Evolutionary conservation across 2,888 invertebrate genomes (phyloP).

Genomic region (Blomia tropicalis): DNA sequence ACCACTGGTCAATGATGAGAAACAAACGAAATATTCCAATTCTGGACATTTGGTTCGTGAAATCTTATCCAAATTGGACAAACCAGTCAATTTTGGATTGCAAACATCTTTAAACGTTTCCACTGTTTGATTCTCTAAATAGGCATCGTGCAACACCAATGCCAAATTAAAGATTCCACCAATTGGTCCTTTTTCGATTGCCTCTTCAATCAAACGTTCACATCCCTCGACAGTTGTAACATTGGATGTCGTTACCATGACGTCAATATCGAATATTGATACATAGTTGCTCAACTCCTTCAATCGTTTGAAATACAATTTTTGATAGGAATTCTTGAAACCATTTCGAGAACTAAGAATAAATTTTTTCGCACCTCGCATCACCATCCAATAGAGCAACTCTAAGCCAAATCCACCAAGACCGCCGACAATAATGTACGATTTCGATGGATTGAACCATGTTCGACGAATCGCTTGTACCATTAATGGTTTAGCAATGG

Average conservation of each 20-base stretch:
- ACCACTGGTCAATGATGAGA: slow-evolving; percentile 90
- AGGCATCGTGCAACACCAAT: slow-evolving; percentile 57
- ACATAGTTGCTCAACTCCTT: slow-evolving; percentile 43
- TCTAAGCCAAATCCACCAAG: slow-evolving; percentile 93
- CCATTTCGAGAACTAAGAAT: slow-evolving; percentile 79
- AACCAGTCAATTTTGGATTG: slow-evolving; percentile 65
- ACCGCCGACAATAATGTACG: slow-evolving; percentile 49
- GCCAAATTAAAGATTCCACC: slow-evolving; percentile 88
- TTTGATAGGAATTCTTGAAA: slow-evolving; percentile 78
- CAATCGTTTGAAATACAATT: slow-evolving; percentile 55
- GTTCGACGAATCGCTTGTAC: slow-evolving; percentile 32
- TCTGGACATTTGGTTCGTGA: slow-evolving; percentile 60
- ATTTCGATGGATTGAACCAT: slow-evolving; percentile 60
- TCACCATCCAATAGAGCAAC: slow-evolving; percentile 69
- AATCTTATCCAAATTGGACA: slow-evolving; percentile 59
- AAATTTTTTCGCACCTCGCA: slow-evolving; percentile 68
- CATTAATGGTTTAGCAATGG: slow-evolving; percentile 20
- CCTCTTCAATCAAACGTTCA: slow-evolving; percentile 47
- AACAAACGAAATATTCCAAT: slow-evolving; percentile 76
- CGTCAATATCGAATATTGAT: slow-evolving; percentile 39
- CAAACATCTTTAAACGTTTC: slow-evolving; percentile 63
- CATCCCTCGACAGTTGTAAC: slow-evolving; percentile 55
- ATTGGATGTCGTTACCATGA: slow-evolving; percentile 53
- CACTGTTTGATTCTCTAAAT: slow-evolving; percentile 67
- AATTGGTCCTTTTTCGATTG: slow-evolving; percentile 51